These are phyloP conservation scores for Callipepla squamata DNA, from an alignment of 2,113 vertebrate species.

Conservation along the genomic window DNA sequence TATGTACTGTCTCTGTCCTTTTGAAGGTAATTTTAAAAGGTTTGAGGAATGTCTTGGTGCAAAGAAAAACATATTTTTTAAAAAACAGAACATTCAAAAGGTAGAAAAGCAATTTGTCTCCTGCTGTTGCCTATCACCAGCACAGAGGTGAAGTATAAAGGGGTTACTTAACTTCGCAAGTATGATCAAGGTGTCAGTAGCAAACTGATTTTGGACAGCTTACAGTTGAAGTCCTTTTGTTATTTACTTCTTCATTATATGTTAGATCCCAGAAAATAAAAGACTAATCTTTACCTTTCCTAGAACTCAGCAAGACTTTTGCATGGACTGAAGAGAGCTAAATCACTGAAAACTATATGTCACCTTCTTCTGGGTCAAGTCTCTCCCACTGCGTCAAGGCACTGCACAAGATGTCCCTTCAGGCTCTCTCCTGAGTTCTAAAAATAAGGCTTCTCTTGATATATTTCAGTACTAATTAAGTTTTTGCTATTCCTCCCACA, in stretches of 20 bases:
- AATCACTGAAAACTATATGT: not conserved
- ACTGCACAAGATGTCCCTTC: not conserved
- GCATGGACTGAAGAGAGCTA: not conserved
- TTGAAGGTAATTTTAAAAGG: not conserved
- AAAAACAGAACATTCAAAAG: not conserved
- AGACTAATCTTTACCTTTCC: not conserved
- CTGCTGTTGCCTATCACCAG: not conserved
- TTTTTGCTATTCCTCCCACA: slow-evolving; percentile 74
- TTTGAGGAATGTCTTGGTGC: not conserved
- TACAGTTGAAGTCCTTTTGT: not conserved
- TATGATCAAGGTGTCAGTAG: not conserved
- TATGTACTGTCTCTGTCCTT: not conserved
- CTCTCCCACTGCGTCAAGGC: not conserved
- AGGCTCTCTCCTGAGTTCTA: slow-evolving; percentile 1
- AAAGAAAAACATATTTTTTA: not conserved
- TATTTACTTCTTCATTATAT: not conserved
- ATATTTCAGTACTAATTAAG: slow-evolving; percentile 83
- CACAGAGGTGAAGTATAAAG: not conserved
- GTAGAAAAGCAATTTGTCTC: not conserved
- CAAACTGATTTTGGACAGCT: not conserved
- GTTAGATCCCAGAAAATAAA: not conserved
- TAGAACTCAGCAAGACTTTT: not conserved
- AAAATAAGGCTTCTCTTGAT: slow-evolving; percentile 77
- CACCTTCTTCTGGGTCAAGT: not conserved
- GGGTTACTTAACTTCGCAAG: not conserved